Evolutionary conservation across 2,888 invertebrate species (phyloP).

Genomic region (Monopis laevigella): DNA sequence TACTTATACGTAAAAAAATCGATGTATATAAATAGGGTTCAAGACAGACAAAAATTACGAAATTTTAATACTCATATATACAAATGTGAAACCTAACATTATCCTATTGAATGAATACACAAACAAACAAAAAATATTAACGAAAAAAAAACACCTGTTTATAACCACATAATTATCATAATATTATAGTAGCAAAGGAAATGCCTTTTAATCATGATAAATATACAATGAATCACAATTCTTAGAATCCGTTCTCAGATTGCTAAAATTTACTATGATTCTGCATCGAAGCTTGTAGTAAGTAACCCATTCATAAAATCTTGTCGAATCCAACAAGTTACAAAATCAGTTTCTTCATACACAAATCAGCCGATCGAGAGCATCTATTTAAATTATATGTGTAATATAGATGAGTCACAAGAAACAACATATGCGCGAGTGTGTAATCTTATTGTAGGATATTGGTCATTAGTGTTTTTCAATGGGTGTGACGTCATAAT

Average conservation of each 20-base stretch:
- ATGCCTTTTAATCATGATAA: conserved; percentile 3
- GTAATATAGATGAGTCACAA: conserved; percentile 7
- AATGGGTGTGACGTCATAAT: conserved; percentile 15
- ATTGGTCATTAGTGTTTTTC: conserved; percentile 22
- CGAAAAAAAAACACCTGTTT: not conserved
- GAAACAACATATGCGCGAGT: conserved; percentile 15
- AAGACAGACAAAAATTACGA: too few relatives aligned
- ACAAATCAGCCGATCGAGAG: not conserved
- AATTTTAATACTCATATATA: too few relatives aligned
- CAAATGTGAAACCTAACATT: too few relatives aligned
- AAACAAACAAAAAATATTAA: too few relatives aligned
- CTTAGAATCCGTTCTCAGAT: not conserved
- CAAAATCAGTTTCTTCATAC: not conserved
- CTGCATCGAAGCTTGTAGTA: not conserved
- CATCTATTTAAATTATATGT: conserved; percentile 7
- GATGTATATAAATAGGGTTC: too few relatives aligned
- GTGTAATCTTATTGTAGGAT: conserved; percentile 17
- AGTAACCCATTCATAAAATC: conserved; percentile 1
- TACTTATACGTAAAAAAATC: too few relatives aligned
- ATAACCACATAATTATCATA: conserved; percentile 2
- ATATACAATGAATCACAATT: not conserved
- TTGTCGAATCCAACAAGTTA: conserved; percentile 2
- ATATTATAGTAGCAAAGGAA: not conserved
- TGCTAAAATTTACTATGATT: not conserved
- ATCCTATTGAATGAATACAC: too few relatives aligned